Evolutionary conservation across 2,113 vertebrate species (phyloP).

Genomic region (Psittacus erithacus): DNA sequence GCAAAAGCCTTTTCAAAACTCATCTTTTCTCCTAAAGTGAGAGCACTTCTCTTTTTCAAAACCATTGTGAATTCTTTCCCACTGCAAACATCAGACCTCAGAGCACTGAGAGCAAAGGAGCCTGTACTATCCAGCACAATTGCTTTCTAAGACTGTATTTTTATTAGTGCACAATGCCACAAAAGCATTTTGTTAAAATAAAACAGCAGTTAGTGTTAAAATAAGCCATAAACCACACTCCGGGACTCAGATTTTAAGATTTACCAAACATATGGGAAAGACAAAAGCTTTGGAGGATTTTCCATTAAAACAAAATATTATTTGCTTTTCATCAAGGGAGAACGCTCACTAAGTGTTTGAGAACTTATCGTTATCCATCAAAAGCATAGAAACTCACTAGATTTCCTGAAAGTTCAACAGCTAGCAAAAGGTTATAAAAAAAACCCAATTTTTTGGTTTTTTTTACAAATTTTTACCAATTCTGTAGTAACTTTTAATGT

Average conservation of each 20-base stretch:
- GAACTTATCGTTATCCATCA: conserved; percentile 30
- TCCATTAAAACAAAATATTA: conserved; percentile 55
- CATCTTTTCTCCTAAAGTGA: not conserved
- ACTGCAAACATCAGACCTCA: not conserved
- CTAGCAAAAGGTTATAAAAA: not conserved
- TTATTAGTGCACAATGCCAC: conserved; percentile 22
- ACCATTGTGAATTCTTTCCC: not conserved
- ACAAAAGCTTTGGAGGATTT: conserved; percentile 22
- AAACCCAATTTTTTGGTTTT: not conserved
- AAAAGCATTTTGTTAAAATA: conserved; percentile 61
- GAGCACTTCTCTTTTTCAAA: not conserved
- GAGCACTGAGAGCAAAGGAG: conserved; percentile 39
- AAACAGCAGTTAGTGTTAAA: conserved; percentile 46
- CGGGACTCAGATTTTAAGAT: conserved; percentile 27
- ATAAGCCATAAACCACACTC: conserved; percentile 45
- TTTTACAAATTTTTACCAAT: not conserved
- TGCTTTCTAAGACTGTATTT: conserved; percentile 34
- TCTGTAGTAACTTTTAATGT: not conserved
- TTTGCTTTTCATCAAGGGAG: conserved; percentile 27
- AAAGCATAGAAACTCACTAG: conserved; percentile 18
- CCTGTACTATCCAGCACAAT: not conserved
- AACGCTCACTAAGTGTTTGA: conserved; percentile 19
- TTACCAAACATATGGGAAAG: conserved; percentile 44
- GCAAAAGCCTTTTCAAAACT: not conserved
- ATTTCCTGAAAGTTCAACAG: conserved; percentile 29